phyloP scores from a whole-genome alignment of 2,888 invertebrate species.

The Spodoptera exigua region DNA sequence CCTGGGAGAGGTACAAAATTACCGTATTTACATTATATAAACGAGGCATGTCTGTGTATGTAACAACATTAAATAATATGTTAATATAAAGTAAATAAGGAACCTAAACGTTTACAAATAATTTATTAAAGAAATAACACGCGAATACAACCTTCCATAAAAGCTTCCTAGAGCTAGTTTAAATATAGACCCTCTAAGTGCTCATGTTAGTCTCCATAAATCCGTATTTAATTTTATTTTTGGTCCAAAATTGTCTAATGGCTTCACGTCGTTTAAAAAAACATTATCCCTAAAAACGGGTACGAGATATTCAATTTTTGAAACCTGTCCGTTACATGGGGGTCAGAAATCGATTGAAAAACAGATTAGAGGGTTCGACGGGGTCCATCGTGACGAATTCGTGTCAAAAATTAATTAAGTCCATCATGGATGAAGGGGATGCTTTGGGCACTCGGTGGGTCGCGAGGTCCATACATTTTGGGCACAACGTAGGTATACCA shows the following conservation, averaged over 20 bases:
- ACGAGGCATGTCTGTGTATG: too few species aligned
- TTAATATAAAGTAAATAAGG: not conserved
- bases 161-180: conserved; percentile 26
- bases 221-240: conserved; percentile 1
- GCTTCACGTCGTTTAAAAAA: not conserved
- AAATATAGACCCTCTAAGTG: conserved; percentile 19
- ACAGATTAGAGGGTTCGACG: conserved; percentile 62
- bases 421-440: conserved; percentile 60
- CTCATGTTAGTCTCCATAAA: conserved; percentile 4
- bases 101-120: not conserved
- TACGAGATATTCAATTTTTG: conserved; percentile 28
- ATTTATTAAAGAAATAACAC: too few species aligned
- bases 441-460: not conserved
- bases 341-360: conserved; percentile 68
- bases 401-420: conserved; percentile 78
- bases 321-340: conserved; percentile 57
- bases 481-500: conserved; percentile 10
- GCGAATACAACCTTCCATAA: not conserved
- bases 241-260: conserved; percentile 4
- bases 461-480: conserved; percentile 37
- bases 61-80: not conserved
- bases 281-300: conserved; percentile 21
- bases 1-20: not conserved
- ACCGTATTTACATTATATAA: not conserved
- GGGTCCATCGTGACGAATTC: conserved; percentile 67